Percentiles rank a stretch among this genome's conserved stretches.
These are phyloP conservation scores for Vannuccia rotundouncinata DNA, from an alignment of 2,888 invertebrate species.

Conservation along the genomic window DNA sequence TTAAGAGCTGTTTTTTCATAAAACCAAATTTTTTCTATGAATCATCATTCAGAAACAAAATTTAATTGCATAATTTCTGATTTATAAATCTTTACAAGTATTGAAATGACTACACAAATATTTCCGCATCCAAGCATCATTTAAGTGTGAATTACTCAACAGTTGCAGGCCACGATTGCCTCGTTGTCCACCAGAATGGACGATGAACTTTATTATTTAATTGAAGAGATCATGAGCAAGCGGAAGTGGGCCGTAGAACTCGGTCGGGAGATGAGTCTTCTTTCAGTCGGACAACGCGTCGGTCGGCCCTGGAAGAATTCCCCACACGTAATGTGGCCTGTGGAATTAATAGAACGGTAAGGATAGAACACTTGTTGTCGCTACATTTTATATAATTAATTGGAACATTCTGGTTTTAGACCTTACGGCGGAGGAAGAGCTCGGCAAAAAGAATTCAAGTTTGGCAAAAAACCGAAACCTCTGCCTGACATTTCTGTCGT, in stretches of 20 bases:
- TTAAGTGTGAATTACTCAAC: background rate
- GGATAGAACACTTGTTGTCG: no score
- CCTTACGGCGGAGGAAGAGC: background rate
- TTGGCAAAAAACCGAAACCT: background rate
- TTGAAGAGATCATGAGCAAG: background rate
- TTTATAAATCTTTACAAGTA: no score
- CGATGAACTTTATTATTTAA: background rate
- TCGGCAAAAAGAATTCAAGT: conserved; percentile 1
- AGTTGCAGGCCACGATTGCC: background rate
- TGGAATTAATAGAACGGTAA: background rate
- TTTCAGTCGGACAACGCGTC: background rate
- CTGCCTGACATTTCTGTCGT: background rate
- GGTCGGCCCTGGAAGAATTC: conserved; percentile 2
- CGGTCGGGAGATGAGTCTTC: background rate
- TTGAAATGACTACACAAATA: no score
- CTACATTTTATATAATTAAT: background rate
- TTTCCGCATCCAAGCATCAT: no score
- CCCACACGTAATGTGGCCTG: background rate
- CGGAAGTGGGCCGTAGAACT: background rate
- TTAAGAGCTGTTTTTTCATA: no score
- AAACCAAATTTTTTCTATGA: no score
- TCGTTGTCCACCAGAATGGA: background rate
- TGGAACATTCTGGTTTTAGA: background rate
- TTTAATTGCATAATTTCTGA: no score
- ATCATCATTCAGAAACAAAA: no score